These are phyloP conservation scores for Rhyacophila evoluta DNA, from an alignment of 2,888 invertebrate genomes.

Conservation along the genomic window DNA sequence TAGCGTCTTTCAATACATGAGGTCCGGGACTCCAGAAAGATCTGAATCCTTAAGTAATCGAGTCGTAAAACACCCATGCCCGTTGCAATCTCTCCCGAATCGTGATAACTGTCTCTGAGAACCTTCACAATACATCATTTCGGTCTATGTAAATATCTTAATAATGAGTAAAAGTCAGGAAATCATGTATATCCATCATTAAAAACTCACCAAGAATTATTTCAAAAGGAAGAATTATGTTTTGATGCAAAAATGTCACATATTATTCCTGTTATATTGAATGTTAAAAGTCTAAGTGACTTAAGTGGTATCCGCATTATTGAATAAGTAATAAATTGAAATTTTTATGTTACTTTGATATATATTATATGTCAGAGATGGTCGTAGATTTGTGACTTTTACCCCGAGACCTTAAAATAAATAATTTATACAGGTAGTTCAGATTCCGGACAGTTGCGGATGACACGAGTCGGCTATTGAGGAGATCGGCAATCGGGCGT, in stretches of 20 bases:
- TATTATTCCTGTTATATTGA: no score
- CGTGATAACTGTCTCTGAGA: not conserved
- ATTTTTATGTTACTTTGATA: no score
- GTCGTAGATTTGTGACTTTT: not conserved
- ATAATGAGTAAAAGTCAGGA: no score
- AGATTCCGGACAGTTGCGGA: not conserved
- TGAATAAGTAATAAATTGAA: no score
- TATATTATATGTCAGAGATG: no score
- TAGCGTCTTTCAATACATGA: constrained; percentile 28
- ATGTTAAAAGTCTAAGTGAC: no score
- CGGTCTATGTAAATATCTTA: not conserved
- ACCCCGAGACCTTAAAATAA: not conserved
- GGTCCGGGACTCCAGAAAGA: constrained; percentile 21
- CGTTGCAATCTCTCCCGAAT: not conserved
- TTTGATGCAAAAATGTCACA: no score
- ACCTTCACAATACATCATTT: not conserved
- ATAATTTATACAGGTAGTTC: not conserved
- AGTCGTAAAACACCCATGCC: not conserved
- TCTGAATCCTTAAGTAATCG: constrained; percentile 1
- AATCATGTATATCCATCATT: no score
- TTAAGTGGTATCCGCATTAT: no score
- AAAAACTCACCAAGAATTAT: no score
- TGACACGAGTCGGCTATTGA: not conserved
- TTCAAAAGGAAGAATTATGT: no score
- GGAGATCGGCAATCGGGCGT: constrained; percentile 11